Percentiles rank a stretch among this genome's conserved stretches.
Conservation (phyloP, 2,113 vertebrate species). For the Rhinoptilus africanus region DNA sequence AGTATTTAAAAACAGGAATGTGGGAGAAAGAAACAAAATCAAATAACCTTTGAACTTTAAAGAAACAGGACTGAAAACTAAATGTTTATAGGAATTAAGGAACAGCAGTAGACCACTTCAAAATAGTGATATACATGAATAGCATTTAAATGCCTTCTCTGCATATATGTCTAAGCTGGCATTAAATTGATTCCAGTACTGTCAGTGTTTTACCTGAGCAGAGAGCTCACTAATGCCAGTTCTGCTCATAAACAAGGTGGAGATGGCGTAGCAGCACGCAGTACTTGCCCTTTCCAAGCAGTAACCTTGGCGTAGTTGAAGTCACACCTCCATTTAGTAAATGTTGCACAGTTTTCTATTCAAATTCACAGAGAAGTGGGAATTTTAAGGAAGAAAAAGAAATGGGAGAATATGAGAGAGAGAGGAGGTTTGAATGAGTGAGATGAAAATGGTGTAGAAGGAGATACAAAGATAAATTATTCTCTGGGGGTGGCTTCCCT, state of each 20-base stretch:
- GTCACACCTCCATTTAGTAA: not conserved
- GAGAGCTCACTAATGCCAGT: not conserved
- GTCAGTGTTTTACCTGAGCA: not conserved
- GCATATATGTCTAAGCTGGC: not conserved
- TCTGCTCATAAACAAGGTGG: not conserved
- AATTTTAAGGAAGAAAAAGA: not conserved
- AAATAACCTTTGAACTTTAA: not conserved
- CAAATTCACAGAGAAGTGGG: not conserved
- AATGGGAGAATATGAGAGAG: not conserved
- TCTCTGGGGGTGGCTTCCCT: not conserved
- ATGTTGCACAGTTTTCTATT: not conserved
- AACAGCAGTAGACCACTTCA: not conserved
- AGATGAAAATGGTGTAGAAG: not conserved
- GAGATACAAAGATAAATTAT: not conserved
- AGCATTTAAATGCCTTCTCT: not conserved
- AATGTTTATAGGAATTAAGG: not conserved
- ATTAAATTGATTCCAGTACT: not conserved
- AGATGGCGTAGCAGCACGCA: not conserved
- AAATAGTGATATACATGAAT: not conserved
- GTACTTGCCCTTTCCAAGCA: not conserved
- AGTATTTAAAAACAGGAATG: not conserved
- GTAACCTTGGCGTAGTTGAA: not conserved
- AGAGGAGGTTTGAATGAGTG: not conserved
- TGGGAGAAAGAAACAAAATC: not conserved
- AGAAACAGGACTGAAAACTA: not conserved